These are phyloP conservation scores for Callithrix jacchus DNA, from an alignment of 2,113 vertebrate genomes.

Conservation along the genomic window DNA sequence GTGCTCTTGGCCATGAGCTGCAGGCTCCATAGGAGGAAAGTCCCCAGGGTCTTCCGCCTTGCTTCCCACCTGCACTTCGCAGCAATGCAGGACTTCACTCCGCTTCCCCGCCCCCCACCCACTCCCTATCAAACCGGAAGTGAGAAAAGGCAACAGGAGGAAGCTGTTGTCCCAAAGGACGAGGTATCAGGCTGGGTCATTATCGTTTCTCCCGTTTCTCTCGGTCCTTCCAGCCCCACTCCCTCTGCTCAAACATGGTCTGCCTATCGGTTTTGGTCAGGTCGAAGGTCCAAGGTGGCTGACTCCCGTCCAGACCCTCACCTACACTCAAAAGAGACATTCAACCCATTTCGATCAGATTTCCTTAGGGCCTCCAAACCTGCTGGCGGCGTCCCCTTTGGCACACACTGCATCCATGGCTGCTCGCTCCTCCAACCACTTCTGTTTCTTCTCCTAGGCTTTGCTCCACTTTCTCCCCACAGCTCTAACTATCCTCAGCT, in stretches of 20 bases:
- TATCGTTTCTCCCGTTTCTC: conserved; percentile 87
- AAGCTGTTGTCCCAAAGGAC: conserved; percentile 87
- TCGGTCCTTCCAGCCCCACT: conserved; percentile 96
- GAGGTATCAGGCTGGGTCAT: conserved; percentile 95
- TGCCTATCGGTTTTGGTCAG: conserved; percentile 96
- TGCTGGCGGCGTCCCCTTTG: conserved; percentile 94
- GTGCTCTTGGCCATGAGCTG: conserved; percentile 95
- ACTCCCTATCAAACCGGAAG: conserved; percentile 95
- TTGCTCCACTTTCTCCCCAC: conserved; percentile 91
- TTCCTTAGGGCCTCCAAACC: conserved; percentile 95
- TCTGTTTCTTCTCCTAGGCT: conserved; percentile 96
- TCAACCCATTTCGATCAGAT: conserved; percentile 96
- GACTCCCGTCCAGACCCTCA: conserved; percentile 89
- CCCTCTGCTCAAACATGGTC: conserved; percentile 93
- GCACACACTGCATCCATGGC: conserved; percentile 95
- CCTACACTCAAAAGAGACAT: conserved; percentile 93
- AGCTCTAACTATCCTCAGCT: fast-evolving
- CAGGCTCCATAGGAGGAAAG: conserved; percentile 95
- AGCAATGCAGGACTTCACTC: conserved; percentile 94
- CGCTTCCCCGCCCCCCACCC: too few relatives aligned
- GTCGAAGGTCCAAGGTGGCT: conserved; percentile 91
- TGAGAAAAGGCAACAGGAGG: conserved; percentile 91
- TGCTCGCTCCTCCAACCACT: conserved; percentile 91
- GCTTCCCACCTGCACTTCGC: conserved; percentile 95
- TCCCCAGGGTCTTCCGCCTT: conserved; percentile 91